These are phyloP conservation scores for Pterobdella sp. DNA, from an alignment of 2,888 invertebrate genomes.

Conservation along the genomic window DNA sequence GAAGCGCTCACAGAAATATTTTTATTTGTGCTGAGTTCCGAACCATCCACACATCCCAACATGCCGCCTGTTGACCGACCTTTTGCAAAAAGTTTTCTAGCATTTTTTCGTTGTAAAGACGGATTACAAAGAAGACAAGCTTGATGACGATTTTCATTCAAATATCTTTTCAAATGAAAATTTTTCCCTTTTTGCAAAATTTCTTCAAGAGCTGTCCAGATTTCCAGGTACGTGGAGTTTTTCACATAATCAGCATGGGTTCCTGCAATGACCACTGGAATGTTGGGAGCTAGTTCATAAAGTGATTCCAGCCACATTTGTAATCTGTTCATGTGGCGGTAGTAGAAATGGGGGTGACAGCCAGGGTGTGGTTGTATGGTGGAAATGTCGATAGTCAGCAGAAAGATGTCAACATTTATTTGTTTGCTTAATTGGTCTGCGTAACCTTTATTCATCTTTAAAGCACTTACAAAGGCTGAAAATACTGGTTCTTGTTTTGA, in stretches of 20 bases:
- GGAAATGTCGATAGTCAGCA: conserved; percentile 39
- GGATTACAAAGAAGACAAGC: conserved; percentile 37
- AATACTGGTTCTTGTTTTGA: conserved; percentile 9
- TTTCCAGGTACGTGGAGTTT: conserved; percentile 36
- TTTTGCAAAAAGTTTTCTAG: conserved; percentile 36
- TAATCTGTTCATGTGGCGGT: conserved; percentile 37
- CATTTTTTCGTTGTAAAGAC: conserved; percentile 32
- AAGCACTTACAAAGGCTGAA: conserved; percentile 36
- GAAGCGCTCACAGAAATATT: not conserved
- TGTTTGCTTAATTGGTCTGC: conserved; percentile 36
- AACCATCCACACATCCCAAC: conserved; percentile 39
- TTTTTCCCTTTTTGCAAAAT: conserved; percentile 37
- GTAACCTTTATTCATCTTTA: conserved; percentile 37
- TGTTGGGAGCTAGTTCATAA: conserved; percentile 39
- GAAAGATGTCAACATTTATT: conserved; percentile 38
- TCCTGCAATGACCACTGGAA: conserved; percentile 39
- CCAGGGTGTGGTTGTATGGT: conserved; percentile 39
- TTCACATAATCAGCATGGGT: conserved; percentile 40
- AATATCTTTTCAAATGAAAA: conserved; percentile 36
- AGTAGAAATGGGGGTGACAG: conserved; percentile 38
- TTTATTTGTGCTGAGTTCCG: conserved; percentile 32
- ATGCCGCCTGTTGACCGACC: conserved; percentile 32
- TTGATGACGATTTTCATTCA: conserved; percentile 31
- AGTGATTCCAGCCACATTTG: conserved; percentile 40
- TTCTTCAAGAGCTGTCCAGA: conserved; percentile 38